Base-by-base conservation (phyloP, 2,888 invertebrate genomes). In the Capitulum mitella region DNA sequence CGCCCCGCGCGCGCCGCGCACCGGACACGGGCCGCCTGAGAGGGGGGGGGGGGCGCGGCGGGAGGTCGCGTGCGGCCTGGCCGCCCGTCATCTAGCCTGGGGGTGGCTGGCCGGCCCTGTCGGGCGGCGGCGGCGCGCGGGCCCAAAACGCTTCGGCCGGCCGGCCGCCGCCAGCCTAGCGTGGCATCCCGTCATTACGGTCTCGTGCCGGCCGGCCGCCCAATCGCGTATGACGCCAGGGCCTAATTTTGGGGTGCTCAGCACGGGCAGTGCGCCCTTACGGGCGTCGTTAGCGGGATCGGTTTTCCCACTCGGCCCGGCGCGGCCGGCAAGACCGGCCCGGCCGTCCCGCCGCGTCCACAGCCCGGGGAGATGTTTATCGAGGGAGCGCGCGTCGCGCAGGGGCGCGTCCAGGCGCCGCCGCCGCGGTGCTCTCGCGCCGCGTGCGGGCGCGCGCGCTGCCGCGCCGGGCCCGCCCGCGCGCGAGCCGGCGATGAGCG, bases 311-410 rank as follows among this genome's bases (percentile, higher is more conserved):
- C 70, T 37, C 19, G 37, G 70, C 34, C 64, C n/a, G n/a, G 51
- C 51, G 51, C 51, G 22, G 51, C 29, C 43, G 70, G 70, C 40
- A 40, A 70, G 70, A 70, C 14, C n/a, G 40, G 26, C 19, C 64
- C 34, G 34, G 34, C 34, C 32, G 34, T 3, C 29, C 29, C 29
- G 64, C 64, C 19, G 64, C 14, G 64, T 19, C 12, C 6, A 12
- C 58, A 8, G 70, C 70, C 37, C 8, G 37, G 70, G 40, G 70
- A 70, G 70, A 70, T 70, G 70, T 70, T 70, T 70, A 70, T 70
- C 70, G 70, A 70, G 70, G 70, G 26, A 40, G 29, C 10, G n/a
- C 5, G 10, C 37, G 58, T 0, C 3, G 70, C 26, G 70, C 70
- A 70, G 40, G 2, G 70, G 70, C 70, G 70, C 26, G 40, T 34